Evolutionary conservation across 2,797 vertebrate genomes (phyloP).

Genomic region (Psittacula echo): DNA sequence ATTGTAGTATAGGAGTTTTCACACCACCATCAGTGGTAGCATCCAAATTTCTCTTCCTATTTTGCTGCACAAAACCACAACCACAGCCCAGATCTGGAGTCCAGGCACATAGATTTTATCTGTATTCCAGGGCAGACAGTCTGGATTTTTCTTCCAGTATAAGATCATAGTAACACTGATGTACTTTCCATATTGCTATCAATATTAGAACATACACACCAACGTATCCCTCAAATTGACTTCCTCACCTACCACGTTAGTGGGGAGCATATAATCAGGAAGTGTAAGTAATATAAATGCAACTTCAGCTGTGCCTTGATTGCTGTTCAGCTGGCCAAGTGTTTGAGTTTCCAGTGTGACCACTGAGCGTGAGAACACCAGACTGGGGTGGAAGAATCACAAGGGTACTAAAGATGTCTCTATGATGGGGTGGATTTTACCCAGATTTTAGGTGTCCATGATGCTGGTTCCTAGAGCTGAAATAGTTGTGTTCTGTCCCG

Average conservation of each 20-base stretch:
- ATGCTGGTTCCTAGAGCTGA: background rate
- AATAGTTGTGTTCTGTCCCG: background rate
- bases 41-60: background rate
- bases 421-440: background rate
- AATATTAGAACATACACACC: background rate
- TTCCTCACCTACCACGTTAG: background rate
- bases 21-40: background rate
- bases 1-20: background rate
- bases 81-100: background rate
- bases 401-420: too few species aligned
- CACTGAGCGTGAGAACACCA: background rate
- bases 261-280: background rate
- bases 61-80: background rate
- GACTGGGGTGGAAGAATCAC: background rate
- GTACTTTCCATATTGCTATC: background rate
- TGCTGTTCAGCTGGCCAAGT: background rate
- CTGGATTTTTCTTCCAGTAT: background rate
- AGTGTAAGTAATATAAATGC: background rate
- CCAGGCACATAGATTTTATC: background rate
- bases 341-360: background rate
- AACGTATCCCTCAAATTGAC: background rate
- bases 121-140: background rate
- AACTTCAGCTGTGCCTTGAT: background rate
- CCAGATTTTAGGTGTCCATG: background rate
- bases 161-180: background rate